phyloP scores from a whole-genome alignment of 2,113 vertebrate species.

The western clawed frog (Xenopus tropicalis) region DNA sequence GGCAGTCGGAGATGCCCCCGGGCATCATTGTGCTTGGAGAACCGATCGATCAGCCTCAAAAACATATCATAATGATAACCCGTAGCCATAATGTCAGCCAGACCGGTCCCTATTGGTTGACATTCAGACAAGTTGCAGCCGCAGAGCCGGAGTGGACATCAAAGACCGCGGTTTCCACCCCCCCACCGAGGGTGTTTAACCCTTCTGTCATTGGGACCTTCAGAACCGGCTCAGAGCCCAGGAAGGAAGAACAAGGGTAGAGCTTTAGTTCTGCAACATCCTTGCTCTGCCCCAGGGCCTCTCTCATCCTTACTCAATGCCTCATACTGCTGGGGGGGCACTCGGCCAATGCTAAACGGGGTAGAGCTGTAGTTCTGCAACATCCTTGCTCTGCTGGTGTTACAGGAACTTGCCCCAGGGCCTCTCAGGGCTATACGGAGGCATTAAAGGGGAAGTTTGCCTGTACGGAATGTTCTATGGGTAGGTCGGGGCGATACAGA shows the following conservation, averaged over 20 bases:
- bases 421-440: too few species aligned
- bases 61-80: constrained; percentile 89
- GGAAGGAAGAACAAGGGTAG: background rate
- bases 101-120: constrained; percentile 74
- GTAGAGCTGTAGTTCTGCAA: too few species aligned
- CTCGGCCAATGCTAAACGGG: too few species aligned
- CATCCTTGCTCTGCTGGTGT: too few species aligned
- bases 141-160: constrained; percentile 60
- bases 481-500: too few species aligned
- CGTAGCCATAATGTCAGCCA: constrained; percentile 82
- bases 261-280: too few species aligned
- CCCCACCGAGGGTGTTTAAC: constrained; percentile 61
- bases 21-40: constrained; percentile 78
- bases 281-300: too few species aligned
- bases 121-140: constrained; percentile 67
- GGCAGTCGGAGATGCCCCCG: constrained; percentile 81
- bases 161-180: constrained; percentile 58
- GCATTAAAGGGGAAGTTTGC: too few species aligned
- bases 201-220: constrained; percentile 66
- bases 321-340: too few species aligned
- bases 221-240: constrained; percentile 36
- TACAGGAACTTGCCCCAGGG: too few species aligned
- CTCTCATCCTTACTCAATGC: too few species aligned
- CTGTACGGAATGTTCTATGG: too few species aligned
- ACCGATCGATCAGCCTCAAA: constrained; percentile 79